Evolutionary conservation across 2,797 vertebrate species (phyloP).

Genomic region (Sylvia borin): DNA sequence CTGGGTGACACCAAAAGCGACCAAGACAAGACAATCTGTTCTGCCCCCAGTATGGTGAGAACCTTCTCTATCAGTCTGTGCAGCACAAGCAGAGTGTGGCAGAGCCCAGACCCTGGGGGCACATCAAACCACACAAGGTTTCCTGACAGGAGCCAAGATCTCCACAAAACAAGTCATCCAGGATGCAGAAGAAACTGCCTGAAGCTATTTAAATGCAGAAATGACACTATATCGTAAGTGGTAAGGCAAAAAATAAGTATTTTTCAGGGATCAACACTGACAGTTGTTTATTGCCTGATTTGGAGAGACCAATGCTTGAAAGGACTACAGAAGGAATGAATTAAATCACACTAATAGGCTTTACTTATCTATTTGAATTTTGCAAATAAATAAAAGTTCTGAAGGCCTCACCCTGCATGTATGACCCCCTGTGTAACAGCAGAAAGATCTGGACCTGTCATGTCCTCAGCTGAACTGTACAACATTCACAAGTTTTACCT

Average conservation of each 20-base stretch:
- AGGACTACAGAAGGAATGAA: background rate
- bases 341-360: background rate
- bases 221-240: accelerated
- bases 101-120: background rate
- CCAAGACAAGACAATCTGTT: background rate
- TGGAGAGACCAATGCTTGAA: background rate
- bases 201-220: background rate
- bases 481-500: background rate
- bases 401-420: background rate
- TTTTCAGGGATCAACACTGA: background rate
- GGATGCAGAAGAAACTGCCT: background rate
- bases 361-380: background rate
- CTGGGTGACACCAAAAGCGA: background rate
- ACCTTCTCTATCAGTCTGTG: background rate
- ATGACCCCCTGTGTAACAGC: background rate
- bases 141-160: background rate
- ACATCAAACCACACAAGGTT: background rate
- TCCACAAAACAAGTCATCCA: background rate
- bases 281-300: background rate
- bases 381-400: background rate
- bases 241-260: background rate
- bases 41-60: background rate
- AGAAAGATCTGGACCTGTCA: background rate
- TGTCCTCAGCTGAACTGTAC: background rate
- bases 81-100: background rate